Conservation (phyloP, 2,113 vertebrate genomes). For the Gnathonemus echidnorhynchus region DNA sequence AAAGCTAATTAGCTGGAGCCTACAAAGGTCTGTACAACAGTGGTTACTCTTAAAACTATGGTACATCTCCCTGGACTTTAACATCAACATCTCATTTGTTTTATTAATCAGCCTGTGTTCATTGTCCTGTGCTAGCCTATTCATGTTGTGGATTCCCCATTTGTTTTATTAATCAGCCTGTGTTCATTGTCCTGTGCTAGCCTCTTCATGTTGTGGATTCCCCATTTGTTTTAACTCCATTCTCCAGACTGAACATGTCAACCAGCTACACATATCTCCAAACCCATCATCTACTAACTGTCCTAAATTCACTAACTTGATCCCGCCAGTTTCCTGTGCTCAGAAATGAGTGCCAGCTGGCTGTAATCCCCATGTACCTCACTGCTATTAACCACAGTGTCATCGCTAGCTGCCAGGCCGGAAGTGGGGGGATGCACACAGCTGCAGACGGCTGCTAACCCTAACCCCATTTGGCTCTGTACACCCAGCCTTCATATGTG, state of each 20-base stretch:
- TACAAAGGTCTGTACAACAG: not conserved
- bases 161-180: not conserved
- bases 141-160: not conserved
- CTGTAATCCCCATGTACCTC: constrained; percentile 16
- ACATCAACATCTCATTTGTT: not conserved
- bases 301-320: constrained; percentile 41
- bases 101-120: not conserved
- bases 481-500: constrained; percentile 7
- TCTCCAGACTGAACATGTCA: not conserved
- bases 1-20: not conserved
- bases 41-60: not conserved
- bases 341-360: constrained; percentile 21
- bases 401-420: constrained; percentile 15
- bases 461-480: constrained; percentile 2
- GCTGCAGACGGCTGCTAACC: constrained; percentile 22
- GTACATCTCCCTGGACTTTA: not conserved
- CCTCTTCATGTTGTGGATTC: not conserved
- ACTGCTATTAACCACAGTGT: constrained; percentile 29
- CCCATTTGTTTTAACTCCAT: not conserved
- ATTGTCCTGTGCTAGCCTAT: not conserved
- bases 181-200: not conserved
- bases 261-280: constrained; percentile 27
- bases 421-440: constrained; percentile 37
- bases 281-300: constrained; percentile 44
- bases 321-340: constrained; percentile 22